phyloP scores from a whole-genome alignment of 2,888 invertebrate species.

The Agrilus biguttatus region DNA sequence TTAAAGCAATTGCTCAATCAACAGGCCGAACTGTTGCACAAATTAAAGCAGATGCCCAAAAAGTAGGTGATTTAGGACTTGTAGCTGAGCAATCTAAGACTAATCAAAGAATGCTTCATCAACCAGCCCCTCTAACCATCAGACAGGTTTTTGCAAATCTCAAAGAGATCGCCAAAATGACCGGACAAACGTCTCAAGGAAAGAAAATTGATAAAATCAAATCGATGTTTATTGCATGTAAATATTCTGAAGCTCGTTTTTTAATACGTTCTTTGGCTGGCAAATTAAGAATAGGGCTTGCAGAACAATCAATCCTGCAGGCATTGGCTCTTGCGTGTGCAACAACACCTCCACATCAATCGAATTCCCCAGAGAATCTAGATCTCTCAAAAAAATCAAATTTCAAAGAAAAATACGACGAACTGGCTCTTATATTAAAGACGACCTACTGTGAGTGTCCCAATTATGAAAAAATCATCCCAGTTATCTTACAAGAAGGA shows the following conservation, averaged over 20 bases:
- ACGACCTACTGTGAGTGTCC: slow-evolving; percentile 95
- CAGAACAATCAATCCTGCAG: slow-evolving; percentile 88
- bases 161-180: slow-evolving; percentile 73
- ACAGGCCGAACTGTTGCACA: slow-evolving; percentile 76
- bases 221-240: slow-evolving; percentile 82
- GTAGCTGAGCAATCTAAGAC: slow-evolving; percentile 77
- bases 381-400: slow-evolving; percentile 52
- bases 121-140: slow-evolving; percentile 64
- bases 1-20: slow-evolving; percentile 86
- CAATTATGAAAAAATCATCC: slow-evolving; percentile 75
- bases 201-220: slow-evolving; percentile 89
- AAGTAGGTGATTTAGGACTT: slow-evolving; percentile 76
- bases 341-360: slow-evolving; percentile 60
- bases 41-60: slow-evolving; percentile 57
- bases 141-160: slow-evolving; percentile 66
- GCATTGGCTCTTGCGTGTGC: slow-evolving; percentile 78
- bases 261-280: slow-evolving; percentile 83
- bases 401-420: slow-evolving; percentile 64
- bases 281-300: slow-evolving; percentile 89
- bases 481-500: slow-evolving; percentile 64
- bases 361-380: slow-evolving; percentile 44
- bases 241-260: slow-evolving; percentile 74
- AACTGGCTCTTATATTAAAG: slow-evolving; percentile 64
- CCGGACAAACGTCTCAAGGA: slow-evolving; percentile 59
- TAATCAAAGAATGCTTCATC: slow-evolving; percentile 78